Conservation (phyloP, 2,888 invertebrate genomes). For the Aromia moschata region DNA sequence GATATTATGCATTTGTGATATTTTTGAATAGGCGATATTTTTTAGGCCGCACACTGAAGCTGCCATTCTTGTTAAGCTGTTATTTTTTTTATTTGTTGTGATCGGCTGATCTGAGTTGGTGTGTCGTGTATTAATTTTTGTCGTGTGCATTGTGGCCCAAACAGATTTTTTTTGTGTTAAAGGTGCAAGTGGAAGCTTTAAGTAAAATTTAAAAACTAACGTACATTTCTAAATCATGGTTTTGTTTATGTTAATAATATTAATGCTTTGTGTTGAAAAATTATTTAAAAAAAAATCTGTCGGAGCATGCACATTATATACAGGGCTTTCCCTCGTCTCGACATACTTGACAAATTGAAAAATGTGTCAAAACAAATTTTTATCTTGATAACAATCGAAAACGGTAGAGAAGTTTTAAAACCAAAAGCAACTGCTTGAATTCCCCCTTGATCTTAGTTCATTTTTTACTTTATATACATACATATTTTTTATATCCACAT, state of each 20-base stretch:
- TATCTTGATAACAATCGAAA: too few species aligned
- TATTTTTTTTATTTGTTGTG: neutral
- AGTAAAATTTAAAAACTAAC: too few species aligned
- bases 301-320: neutral
- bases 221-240: too few species aligned
- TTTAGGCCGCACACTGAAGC: neutral
- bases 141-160: neutral
- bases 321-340: too few species aligned
- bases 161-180: neutral
- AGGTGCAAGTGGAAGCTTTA: too few species aligned
- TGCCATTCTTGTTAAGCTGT: neutral
- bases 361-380: too few species aligned
- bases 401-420: too few species aligned
- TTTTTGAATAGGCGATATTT: conserved; percentile 5
- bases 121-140: neutral
- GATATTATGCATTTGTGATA: conserved; percentile 23
- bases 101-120: conserved; percentile 13
- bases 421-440: too few species aligned
- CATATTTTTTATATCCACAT: too few species aligned
- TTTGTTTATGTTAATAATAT: neutral
- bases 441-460: too few species aligned
- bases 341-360: too few species aligned
- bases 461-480: too few species aligned
- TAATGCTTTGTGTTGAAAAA: neutral
- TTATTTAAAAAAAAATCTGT: neutral